Evolutionary conservation across 2,797 vertebrate genomes (phyloP).

Genomic region (Cryptoprocta ferox): DNA sequence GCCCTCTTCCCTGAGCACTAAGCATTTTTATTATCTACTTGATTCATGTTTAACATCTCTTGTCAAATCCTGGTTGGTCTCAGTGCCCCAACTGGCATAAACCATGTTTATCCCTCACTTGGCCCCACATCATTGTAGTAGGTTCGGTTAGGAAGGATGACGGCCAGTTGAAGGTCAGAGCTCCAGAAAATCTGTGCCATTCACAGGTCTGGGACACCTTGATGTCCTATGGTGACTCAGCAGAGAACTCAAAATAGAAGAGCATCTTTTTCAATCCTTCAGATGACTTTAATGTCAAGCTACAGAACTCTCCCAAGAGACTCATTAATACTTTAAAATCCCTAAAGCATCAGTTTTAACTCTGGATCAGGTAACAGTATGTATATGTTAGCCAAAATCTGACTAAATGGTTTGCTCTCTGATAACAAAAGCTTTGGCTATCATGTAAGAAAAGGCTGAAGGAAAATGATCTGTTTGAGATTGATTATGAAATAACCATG

Average conservation of each 20-base stretch:
- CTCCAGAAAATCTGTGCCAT: not conserved
- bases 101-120: not conserved
- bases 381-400: not conserved
- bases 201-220: not conserved
- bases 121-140: not conserved
- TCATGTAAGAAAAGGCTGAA: not conserved
- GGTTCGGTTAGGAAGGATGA: not conserved
- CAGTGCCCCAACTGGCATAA: not conserved
- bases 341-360: constrained; percentile 21
- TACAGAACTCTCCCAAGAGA: constrained; percentile 50
- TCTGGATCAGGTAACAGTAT: constrained; percentile 49
- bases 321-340: constrained; percentile 68
- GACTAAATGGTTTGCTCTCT: constrained; percentile 4
- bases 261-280: constrained; percentile 38
- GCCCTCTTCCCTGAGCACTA: not conserved
- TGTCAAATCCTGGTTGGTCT: not conserved
- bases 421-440: not conserved
- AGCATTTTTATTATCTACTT: not conserved
- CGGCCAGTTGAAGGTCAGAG: not conserved
- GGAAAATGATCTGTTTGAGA: not conserved
- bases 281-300: constrained; percentile 6
- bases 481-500: not conserved
- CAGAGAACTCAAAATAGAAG: constrained; percentile 53
- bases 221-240: constrained; percentile 46
- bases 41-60: not conserved